Conservation (phyloP, 2,888 invertebrate species). For the Aromia moschata region DNA sequence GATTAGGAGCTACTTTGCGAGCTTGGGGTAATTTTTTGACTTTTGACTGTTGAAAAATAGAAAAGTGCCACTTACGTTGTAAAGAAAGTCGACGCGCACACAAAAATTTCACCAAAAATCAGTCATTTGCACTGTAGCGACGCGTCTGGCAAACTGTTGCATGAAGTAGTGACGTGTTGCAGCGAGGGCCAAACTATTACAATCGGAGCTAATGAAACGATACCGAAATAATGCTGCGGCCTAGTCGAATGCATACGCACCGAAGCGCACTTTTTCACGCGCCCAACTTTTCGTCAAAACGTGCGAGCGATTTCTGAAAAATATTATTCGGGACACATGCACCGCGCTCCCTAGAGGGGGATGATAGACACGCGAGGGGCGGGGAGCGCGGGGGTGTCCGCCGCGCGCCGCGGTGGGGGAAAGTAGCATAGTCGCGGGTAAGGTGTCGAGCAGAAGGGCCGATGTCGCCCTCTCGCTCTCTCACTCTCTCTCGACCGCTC, state of each 20-base stretch:
- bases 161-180: slow-evolving; percentile 44
- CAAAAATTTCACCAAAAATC: slow-evolving; percentile 27
- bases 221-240: slow-evolving; percentile 40
- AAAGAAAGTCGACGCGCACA: not conserved
- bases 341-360: slow-evolving; percentile 55
- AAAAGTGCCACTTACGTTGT: slow-evolving; percentile 8
- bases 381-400: slow-evolving; percentile 54
- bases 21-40: too few species aligned
- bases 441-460: slow-evolving; percentile 51
- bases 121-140: slow-evolving; percentile 32
- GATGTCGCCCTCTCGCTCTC: slow-evolving; percentile 26
- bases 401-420: slow-evolving; percentile 49
- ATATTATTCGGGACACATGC: slow-evolving; percentile 56
- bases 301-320: slow-evolving; percentile 62
- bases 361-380: slow-evolving; percentile 55
- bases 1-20: too few species aligned
- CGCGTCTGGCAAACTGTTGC: slow-evolving; percentile 28
- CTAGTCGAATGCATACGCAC: slow-evolving; percentile 50
- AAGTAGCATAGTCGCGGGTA: slow-evolving; percentile 51
- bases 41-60: too few species aligned
- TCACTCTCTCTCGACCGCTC: slow-evolving; percentile 21
- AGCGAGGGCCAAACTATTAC: slow-evolving; percentile 44
- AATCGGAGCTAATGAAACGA: slow-evolving; percentile 42
- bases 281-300: slow-evolving; percentile 62
- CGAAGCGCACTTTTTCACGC: slow-evolving; percentile 58